Evolutionary conservation across 2,113 vertebrate species (phyloP).

Genomic region (Pollachius pollachius): DNA sequence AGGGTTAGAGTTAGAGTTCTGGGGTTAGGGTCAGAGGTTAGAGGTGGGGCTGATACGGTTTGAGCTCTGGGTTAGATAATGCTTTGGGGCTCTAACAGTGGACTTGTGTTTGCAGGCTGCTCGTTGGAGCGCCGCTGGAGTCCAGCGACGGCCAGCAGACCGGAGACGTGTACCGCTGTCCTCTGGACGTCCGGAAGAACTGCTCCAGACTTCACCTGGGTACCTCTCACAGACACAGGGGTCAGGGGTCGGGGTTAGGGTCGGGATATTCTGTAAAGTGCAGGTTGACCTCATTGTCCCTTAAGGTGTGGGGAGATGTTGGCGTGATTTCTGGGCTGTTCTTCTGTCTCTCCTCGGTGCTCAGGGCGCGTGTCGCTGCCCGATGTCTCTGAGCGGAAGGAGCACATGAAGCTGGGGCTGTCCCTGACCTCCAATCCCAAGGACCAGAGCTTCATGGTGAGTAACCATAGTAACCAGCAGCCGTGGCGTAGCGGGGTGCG

Average conservation of each 20-base stretch:
- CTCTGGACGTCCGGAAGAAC: constrained; percentile 70
- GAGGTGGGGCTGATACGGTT: too few relatives aligned
- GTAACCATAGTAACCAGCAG: constrained; percentile 20
- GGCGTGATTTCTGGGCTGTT: not conserved
- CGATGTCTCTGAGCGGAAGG: constrained; percentile 89
- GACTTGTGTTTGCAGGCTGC: constrained; percentile 72
- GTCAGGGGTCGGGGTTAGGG: not conserved
- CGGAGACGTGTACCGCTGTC: constrained; percentile 90
- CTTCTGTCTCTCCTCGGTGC: constrained; percentile 4
- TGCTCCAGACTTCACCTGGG: constrained; percentile 90
- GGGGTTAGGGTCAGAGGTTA: too few relatives aligned
- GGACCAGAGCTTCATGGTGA: constrained; percentile 94
- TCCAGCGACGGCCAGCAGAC: constrained; percentile 84
- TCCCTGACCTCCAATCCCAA: constrained; percentile 86
- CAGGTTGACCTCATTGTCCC: not conserved
- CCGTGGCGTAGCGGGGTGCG: not conserved
- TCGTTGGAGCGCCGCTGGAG: constrained; percentile 90
- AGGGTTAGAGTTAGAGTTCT: too few relatives aligned
- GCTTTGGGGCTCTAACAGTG: too few relatives aligned
- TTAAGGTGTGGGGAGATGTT: not conserved
- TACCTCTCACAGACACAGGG: constrained; percentile 49
- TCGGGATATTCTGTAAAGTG: not conserved
- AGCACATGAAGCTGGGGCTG: constrained; percentile 93
- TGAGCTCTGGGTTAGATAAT: too few relatives aligned
- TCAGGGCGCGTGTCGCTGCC: constrained; percentile 86